Conservation (phyloP, 2,797 vertebrate species). For the Spinus olivaceus region DNA sequence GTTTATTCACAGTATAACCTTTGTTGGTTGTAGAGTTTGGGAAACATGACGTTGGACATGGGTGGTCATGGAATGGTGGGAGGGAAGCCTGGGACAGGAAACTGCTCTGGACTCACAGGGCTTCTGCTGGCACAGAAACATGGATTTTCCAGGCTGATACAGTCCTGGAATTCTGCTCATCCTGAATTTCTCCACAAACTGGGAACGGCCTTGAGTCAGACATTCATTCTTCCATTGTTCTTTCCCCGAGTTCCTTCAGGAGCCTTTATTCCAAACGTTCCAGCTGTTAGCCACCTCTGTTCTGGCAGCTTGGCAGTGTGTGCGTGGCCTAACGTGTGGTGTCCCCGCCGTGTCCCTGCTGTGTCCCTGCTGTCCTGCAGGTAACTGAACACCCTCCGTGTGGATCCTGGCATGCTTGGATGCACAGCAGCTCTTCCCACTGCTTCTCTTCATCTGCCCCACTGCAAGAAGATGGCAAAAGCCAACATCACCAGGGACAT, state of each 20-base stretch:
- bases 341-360: neutral
- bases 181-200: neutral
- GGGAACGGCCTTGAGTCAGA: neutral
- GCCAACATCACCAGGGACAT: conserved; percentile 93
- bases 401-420: conserved; percentile 70
- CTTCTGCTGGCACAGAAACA: neutral
- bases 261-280: neutral
- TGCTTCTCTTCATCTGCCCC: conserved; percentile 59
- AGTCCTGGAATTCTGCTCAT: neutral
- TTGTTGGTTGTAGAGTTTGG: neutral
- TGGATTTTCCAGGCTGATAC: neutral
- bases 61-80: neutral
- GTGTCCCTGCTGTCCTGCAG: conserved; percentile 26
- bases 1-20: neutral
- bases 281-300: rapidly evolving
- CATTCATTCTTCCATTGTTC: neutral
- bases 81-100: neutral
- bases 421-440: conserved; percentile 67
- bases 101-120: neutral
- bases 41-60: rapidly evolving
- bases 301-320: rapidly evolving
- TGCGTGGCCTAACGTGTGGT: neutral
- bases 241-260: neutral
- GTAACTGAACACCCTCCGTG: conserved; percentile 68
- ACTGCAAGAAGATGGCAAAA: conserved; percentile 84